A percentile compares a stretch with the other conserved stretches of the same genome.
phyloP scores from a whole-genome alignment of 2,113 vertebrate genomes.

The Oreotrochilus melanogaster region DNA sequence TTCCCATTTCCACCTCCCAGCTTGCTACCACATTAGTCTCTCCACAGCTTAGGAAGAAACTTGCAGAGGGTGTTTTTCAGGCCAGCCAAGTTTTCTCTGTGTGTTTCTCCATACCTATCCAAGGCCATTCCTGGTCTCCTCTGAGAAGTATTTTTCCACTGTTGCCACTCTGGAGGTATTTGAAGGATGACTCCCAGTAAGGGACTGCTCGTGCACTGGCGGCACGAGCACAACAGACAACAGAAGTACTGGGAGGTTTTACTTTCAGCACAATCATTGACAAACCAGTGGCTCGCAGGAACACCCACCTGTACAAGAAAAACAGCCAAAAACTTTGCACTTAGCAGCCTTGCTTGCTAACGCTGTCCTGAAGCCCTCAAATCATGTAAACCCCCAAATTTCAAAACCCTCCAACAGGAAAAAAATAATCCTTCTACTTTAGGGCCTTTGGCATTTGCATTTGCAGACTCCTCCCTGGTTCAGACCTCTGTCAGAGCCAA shows the following conservation, averaged over 20 bases:
- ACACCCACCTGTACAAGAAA: rapidly evolving
- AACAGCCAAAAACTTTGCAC: not conserved
- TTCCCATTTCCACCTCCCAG: not conserved
- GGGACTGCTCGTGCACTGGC: rapidly evolving
- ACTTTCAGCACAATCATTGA: not conserved
- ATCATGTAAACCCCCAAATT: not conserved
- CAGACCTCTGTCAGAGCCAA: not conserved
- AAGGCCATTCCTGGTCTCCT: not conserved
- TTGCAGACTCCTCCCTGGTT: not conserved
- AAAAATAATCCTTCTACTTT: not conserved
- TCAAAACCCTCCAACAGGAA: not conserved
- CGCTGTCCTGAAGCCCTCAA: not conserved
- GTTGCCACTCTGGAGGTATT: not conserved
- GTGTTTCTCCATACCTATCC: rapidly evolving
- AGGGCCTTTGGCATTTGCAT: not conserved
- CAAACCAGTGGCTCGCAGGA: rapidly evolving
- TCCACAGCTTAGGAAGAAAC: not conserved
- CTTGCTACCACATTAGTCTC: not conserved
- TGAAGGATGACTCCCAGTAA: not conserved
- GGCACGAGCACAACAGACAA: not conserved
- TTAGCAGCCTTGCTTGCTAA: not conserved
- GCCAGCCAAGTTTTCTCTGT: not conserved
- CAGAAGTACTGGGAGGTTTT: not conserved
- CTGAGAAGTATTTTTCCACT: not conserved
- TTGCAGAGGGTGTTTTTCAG: not conserved